These are phyloP conservation scores for Drosophila lacteicornis DNA, from an alignment of 1,140 invertebrate species.

Conservation along the genomic window DNA sequence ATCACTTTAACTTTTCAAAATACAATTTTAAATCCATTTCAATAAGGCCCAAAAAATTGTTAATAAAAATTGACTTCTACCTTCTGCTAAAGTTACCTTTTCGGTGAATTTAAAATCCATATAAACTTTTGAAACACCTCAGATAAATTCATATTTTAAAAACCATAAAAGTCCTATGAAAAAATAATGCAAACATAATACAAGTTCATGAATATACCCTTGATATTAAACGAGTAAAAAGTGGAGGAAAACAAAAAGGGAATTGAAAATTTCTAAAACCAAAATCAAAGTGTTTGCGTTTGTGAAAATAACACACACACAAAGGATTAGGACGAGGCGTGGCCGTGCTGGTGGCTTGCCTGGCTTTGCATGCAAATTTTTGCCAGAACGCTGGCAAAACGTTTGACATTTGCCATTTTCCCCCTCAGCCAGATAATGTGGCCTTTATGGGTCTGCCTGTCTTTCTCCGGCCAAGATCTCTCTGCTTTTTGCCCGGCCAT, in stretches of 20 bases:
- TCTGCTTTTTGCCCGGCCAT: constrained; percentile 29
- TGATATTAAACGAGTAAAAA: neutral
- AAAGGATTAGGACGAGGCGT: constrained; percentile 41
- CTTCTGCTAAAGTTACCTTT: neutral
- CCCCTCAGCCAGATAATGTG: constrained; percentile 69
- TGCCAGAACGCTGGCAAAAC: constrained; percentile 64
- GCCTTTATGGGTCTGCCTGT: constrained; percentile 37
- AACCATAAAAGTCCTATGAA: neutral
- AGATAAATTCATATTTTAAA: too few relatives aligned
- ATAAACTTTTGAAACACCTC: neutral
- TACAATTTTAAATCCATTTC: too few relatives aligned
- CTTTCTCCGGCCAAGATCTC: constrained; percentile 6
- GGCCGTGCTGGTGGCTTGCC: constrained; percentile 7
- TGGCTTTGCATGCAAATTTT: constrained; percentile 75
- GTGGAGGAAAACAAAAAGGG: constrained; percentile 17
- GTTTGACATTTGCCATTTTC: constrained; percentile 77
- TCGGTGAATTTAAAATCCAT: neutral
- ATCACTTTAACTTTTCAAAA: too few relatives aligned
- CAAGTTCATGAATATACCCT: neutral
- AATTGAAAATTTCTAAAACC: constrained; percentile 37
- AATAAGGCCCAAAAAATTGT: too few relatives aligned
- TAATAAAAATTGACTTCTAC: too few relatives aligned
- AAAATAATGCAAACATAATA: neutral
- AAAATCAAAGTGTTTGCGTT: constrained; percentile 83
- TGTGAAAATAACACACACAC: constrained; percentile 71